Evolutionary conservation across 2,113 vertebrate species (phyloP).

Genomic region (Numida meleagris): DNA sequence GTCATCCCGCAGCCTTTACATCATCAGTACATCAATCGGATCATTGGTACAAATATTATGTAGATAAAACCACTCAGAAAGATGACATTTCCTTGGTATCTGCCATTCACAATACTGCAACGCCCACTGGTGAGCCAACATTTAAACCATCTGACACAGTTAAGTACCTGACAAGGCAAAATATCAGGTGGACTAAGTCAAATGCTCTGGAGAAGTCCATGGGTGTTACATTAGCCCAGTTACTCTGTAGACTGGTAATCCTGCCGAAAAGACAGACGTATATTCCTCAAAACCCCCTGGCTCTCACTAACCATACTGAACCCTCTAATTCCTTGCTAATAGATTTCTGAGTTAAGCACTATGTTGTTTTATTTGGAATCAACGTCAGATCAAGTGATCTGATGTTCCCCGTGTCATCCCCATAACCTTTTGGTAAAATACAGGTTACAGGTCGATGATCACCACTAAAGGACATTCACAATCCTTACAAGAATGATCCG

Average conservation of each 20-base stretch:
- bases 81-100: not conserved
- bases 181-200: not conserved
- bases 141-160: not conserved
- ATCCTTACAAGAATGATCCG: not conserved
- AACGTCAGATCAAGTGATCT: not conserved
- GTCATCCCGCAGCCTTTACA: not conserved
- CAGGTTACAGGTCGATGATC: not conserved
- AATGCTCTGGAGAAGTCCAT: constrained; percentile 1
- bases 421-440: not conserved
- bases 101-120: not conserved
- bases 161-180: not conserved
- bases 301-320: constrained; percentile 3
- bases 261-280: not conserved
- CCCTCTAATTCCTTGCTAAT: constrained; percentile 20
- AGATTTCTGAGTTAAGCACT: constrained; percentile 1
- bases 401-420: not conserved
- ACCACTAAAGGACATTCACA: not conserved
- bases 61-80: not conserved
- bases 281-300: not conserved
- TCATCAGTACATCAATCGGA: not conserved
- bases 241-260: not conserved
- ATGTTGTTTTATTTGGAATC: not conserved
- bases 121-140: not conserved
- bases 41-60: not conserved
- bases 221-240: not conserved